Evolutionary conservation across 2,888 invertebrate species (phyloP), one percentile per base, ranked within the genome.

Genomic region (Cynaeus angustus): DNA sequence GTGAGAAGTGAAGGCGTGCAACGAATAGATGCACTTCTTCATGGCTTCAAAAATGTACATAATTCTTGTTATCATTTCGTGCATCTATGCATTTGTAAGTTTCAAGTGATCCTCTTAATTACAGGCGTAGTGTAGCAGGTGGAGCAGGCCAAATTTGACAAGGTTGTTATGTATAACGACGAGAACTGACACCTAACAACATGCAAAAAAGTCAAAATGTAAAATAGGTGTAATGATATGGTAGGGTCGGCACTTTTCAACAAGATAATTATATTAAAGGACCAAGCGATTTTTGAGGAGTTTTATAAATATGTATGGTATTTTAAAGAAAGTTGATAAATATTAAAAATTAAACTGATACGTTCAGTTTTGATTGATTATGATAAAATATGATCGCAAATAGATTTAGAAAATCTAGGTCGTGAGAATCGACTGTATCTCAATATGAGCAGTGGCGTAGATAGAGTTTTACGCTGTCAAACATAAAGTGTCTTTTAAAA

Each of bases 31-130:
- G 41, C 48, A 5, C 48, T 10, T 28, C 48, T 28, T 46, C 37
- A 30, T 59, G 8, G 7, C 21, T 59, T 26, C 8, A 8, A 21
- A 45, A 58, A 7, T 66, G 55, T 58, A 58, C 41, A 56, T 21
- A 21, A 14, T 6, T 45, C 33, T 58, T 58, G 43, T 58, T 58
- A 41, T 56, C 21, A 56, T 37, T 33, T 56, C 38, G 7, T 41
- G 41, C 38, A 41, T 50, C 26, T 50, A 28, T 21, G 48, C 16
- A 50, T 50, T 50, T 50, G 26, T 28, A 28, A 28, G 26, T 50
- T 50, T n/a, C 16, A 28, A 26, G 26, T 50, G 46, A 50, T 50
- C 28, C 26, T 50, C 48, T 50, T 50, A 33, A 33, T 33, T 7
- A 33, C n/a, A 33, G 14, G 16, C 45, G 45, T 45, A 2, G 1